Conservation (phyloP, 2,888 invertebrate genomes). For the Pollenia amentaria region DNA sequence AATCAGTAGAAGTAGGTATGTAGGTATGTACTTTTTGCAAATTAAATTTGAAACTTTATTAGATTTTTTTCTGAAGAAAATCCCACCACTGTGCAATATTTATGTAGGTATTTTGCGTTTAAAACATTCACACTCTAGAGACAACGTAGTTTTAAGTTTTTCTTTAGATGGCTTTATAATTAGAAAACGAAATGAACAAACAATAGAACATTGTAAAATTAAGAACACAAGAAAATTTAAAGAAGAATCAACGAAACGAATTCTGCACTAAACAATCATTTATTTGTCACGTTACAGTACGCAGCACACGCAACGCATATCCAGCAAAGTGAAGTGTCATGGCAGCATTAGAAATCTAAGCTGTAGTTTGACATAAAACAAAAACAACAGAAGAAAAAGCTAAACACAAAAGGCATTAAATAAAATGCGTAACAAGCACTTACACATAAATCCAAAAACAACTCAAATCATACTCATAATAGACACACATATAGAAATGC, state of each 20-base stretch:
- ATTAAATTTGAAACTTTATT: too few species aligned
- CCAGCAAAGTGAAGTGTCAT: slow-evolving; percentile 21
- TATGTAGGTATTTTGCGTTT: too few species aligned
- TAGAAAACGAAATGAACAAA: too few species aligned
- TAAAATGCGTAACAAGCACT: slow-evolving; percentile 57
- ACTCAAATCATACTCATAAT: slow-evolving; percentile 71
- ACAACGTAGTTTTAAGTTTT: too few species aligned
- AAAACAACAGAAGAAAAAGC: slow-evolving; percentile 64
- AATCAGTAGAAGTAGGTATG: too few species aligned
- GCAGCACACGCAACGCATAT: slow-evolving; percentile 79
- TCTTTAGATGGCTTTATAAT: too few species aligned
- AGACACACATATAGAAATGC: slow-evolving; percentile 31
- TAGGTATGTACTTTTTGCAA: too few species aligned
- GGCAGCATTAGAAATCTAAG: slow-evolving; percentile 30
- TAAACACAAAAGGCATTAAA: slow-evolving; percentile 46
- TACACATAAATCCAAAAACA: slow-evolving; percentile 38
- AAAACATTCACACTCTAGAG: too few species aligned
- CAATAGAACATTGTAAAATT: slow-evolving; percentile 10
- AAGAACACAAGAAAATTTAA: slow-evolving; percentile 35
- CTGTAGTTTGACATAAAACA: slow-evolving; percentile 4
- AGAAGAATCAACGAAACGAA: slow-evolving; percentile 75
- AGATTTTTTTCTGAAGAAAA: too few species aligned
- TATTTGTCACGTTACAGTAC: slow-evolving; percentile 78
- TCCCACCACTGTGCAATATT: too few species aligned
- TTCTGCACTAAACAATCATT: slow-evolving; percentile 80